Evolutionary conservation across 2,113 vertebrate species (phyloP), one percentile per base, ranked within the genome.

Genomic region (Salvelinus sp.): DNA sequence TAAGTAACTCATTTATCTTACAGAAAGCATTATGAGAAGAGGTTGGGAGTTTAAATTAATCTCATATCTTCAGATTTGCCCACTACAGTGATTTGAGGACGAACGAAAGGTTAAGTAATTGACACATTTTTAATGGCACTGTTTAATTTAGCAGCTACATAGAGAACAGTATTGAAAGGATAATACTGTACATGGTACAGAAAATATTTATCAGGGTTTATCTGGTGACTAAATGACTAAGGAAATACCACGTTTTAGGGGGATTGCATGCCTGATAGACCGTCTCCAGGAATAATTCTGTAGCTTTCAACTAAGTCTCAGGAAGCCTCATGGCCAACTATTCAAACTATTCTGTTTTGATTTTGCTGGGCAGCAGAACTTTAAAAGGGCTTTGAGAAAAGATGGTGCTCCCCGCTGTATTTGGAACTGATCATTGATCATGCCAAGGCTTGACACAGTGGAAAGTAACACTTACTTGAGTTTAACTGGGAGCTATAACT

Each of bases 401-500:
- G 73, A 66, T 66, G 14, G 64, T 28, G 27, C 5, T 13, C 27
- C 16, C 14, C 6, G 25, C 33, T 50, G 18, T 65, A 58, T 75
- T 68, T 22, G 25, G 48, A 57, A 30, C 6, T 50, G 73, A 66
- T 68, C 65, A 58, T 68, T 65, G 64, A 66, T 66, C 64, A 28
- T 68, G 65, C 67, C 65, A 33, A 44, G 65, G 30, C 38, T 66
- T 68, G 73, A 54, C 60, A 63, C 64, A 6, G 64, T 54, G 33
- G 44, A 30, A 23, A n/a, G 28, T 47, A 75, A 30, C 65, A 68
- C 73, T 65, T 67, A 27, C 73, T 48, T 48, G 63, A 54, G 28
- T 33, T 68, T 68, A 68, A 75, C 27, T 7, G 64, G 65, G 65
- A n/a, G n/a, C 72, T 25, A 44, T 38, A 64, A 63, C 25, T 63